Conservation (phyloP, 2,113 vertebrate species). For the Dipodomys merriami region DNA sequence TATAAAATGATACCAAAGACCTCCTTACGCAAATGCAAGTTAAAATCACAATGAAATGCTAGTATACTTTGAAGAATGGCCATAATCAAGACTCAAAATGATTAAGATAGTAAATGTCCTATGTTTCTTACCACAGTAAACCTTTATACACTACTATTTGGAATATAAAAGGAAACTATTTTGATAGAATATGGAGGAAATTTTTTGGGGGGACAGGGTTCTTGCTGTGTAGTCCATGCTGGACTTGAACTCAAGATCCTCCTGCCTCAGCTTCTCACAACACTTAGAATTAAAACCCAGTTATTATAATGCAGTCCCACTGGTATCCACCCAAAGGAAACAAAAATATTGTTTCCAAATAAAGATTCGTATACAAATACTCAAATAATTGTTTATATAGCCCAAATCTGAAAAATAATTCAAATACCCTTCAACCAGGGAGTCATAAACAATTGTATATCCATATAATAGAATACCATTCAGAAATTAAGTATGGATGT, state of each 20-base stretch:
- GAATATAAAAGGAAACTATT: constrained; percentile 23
- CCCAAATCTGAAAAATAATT: not conserved
- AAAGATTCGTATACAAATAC: constrained; percentile 10
- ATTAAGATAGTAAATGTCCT: not conserved
- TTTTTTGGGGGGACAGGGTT: no score
- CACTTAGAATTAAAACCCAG: not conserved
- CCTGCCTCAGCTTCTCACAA: not conserved
- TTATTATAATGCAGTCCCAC: not conserved
- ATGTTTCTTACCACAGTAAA: constrained; percentile 26
- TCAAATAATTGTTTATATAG: not conserved
- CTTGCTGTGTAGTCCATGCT: no score
- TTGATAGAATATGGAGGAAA: no score
- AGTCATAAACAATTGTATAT: constrained; percentile 14
- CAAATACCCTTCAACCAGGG: not conserved
- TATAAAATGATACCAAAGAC: constrained; percentile 3
- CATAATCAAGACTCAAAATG: not conserved
- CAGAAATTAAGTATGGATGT: not conserved
- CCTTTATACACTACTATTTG: not conserved
- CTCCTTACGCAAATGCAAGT: constrained; percentile 30
- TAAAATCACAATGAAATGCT: constrained; percentile 37
- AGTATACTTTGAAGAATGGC: not conserved
- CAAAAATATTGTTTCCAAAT: constrained; percentile 26
- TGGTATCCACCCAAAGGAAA: constrained; percentile 34
- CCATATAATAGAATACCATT: not conserved
- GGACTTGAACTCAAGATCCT: no score